These are phyloP conservation scores for Pithys albifrons DNA, from an alignment of 2,113 vertebrate genomes.

Conservation along the genomic window DNA sequence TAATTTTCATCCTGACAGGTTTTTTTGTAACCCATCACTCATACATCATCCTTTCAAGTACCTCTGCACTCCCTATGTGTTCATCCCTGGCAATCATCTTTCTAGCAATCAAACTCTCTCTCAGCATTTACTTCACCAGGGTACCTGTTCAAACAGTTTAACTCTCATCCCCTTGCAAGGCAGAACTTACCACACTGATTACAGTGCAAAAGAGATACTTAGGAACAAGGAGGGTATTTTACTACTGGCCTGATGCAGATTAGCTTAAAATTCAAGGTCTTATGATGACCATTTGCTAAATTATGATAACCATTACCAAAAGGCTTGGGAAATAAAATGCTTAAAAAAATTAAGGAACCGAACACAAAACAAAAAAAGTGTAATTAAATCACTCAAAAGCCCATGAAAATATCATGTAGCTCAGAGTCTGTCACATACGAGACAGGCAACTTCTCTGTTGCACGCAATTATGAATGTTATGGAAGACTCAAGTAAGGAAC, in stretches of 20 bases:
- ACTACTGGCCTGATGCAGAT: background rate
- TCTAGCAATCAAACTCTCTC: background rate
- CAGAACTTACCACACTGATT: background rate
- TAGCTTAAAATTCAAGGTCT: background rate
- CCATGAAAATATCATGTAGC: background rate
- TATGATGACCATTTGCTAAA: background rate
- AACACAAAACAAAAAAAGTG: background rate
- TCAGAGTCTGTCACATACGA: background rate
- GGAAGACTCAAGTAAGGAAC: background rate
- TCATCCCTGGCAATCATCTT: background rate
- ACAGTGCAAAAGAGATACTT: background rate
- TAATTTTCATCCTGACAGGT: background rate
- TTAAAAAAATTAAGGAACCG: background rate
- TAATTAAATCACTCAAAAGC: background rate
- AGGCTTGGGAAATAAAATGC: background rate
- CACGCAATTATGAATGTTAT: background rate
- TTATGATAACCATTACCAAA: background rate
- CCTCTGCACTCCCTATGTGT: background rate
- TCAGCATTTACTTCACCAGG: background rate
- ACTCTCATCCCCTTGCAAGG: accelerated
- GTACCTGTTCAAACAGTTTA: background rate
- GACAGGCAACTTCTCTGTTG: background rate
- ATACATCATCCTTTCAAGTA: background rate
- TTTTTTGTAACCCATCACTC: background rate
- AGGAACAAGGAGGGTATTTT: background rate